phyloP scores from a whole-genome alignment of 2,113 vertebrate species.

The Trochalopteron elliotii region DNA sequence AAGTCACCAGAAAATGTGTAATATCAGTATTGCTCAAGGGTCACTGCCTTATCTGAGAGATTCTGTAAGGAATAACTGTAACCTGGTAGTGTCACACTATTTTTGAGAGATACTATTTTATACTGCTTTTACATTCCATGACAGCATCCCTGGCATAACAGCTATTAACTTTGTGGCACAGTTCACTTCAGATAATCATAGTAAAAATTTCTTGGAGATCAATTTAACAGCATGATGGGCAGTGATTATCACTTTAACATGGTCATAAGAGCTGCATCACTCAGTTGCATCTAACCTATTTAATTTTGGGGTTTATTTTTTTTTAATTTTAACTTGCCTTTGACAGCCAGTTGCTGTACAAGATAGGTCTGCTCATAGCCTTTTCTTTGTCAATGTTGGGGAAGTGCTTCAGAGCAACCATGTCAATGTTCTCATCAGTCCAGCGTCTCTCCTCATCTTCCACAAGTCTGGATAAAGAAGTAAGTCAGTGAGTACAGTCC shows the following conservation, averaged over 20 bases:
- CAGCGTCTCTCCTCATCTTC: slow-evolving; percentile 97
- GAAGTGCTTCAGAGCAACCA: slow-evolving; percentile 95
- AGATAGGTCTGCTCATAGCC: slow-evolving; percentile 90
- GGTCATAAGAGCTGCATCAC: not conserved
- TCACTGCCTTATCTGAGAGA: not conserved
- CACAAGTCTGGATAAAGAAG: slow-evolving; percentile 81
- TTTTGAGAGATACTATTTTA: not conserved
- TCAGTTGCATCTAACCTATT: not conserved
- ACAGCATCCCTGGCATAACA: not conserved
- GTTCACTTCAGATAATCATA: not conserved
- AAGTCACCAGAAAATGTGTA: not conserved
- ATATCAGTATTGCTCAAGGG: not conserved
- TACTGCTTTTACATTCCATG: not conserved
- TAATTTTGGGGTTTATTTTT: too few relatives aligned
- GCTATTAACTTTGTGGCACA: not conserved
- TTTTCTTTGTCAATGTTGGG: slow-evolving; percentile 97
- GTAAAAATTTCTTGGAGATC: not conserved
- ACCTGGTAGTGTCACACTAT: not conserved
- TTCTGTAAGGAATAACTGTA: not conserved
- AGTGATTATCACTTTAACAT: rapidly evolving
- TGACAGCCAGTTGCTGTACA: slow-evolving; percentile 99
- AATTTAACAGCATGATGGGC: not conserved
- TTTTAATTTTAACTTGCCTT: slow-evolving; percentile 78
- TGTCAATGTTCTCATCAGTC: slow-evolving; percentile 97
- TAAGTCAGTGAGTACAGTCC: not conserved